Conservation (phyloP, 2,888 invertebrate genomes). For the Nebria brevicollis region DNA sequence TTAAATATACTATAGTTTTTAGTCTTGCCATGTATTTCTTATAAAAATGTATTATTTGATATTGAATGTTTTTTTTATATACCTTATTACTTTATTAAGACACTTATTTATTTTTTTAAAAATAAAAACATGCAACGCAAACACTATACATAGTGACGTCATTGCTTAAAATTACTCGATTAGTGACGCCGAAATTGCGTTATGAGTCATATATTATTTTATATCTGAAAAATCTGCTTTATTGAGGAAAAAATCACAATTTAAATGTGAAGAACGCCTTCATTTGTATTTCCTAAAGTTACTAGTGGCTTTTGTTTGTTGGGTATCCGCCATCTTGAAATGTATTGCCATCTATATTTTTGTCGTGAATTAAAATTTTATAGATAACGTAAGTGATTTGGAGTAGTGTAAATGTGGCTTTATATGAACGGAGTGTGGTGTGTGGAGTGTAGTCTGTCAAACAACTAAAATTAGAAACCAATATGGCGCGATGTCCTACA, state of each 20-base stretch:
- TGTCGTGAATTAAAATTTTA: neutral
- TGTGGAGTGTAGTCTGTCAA: slow-evolving; percentile 32
- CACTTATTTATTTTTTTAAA: neutral
- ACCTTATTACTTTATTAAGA: neutral
- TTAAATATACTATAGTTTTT: neutral
- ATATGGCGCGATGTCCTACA: slow-evolving; percentile 43
- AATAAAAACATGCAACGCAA: neutral
- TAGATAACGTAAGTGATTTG: neutral
- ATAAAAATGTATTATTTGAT: slow-evolving; percentile 1
- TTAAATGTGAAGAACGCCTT: too few species aligned
- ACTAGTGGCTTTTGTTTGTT: too few species aligned
- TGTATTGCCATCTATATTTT: too few species aligned
- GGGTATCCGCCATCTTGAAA: too few species aligned
- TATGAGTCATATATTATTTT: too few species aligned
- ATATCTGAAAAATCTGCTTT: too few species aligned
- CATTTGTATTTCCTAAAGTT: too few species aligned
- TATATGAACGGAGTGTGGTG: neutral
- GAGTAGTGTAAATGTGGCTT: neutral
- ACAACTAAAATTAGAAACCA: slow-evolving; percentile 46
- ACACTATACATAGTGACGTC: too few species aligned
- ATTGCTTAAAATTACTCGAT: too few species aligned
- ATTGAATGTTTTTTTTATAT: neutral
- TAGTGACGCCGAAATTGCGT: too few species aligned
- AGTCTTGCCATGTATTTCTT: slow-evolving; percentile 1
- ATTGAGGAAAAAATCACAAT: too few species aligned